Conservation (phyloP, 2,113 vertebrate species). For the Meles meles region DNA sequence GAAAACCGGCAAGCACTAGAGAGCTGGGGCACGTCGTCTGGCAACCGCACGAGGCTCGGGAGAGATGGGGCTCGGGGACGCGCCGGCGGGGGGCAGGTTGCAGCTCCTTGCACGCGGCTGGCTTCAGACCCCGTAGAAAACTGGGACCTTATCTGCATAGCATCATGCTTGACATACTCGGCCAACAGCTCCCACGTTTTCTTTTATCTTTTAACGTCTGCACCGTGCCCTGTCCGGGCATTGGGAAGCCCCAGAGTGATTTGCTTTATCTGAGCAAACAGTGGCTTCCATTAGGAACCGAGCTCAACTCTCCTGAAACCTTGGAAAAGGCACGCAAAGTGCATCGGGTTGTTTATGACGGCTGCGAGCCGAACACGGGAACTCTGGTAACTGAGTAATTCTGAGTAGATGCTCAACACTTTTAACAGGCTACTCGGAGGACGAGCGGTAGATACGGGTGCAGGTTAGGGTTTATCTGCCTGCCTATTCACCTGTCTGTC, state of each 20-base stretch:
- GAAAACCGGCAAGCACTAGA: slow-evolving; percentile 27
- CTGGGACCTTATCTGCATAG: slow-evolving; percentile 81
- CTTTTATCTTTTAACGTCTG: slow-evolving; percentile 78
- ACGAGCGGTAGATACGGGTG: rapidly evolving
- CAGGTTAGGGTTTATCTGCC: neutral
- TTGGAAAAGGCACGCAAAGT: slow-evolving; percentile 81
- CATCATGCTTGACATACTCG: slow-evolving; percentile 62
- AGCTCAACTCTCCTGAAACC: slow-evolving; percentile 79
- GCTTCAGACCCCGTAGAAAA: slow-evolving; percentile 69
- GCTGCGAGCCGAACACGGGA: slow-evolving; percentile 31
- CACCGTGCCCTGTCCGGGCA: slow-evolving; percentile 57
- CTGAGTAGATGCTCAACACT: neutral
- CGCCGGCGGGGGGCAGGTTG: slow-evolving; percentile 51
- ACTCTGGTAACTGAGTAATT: neutral
- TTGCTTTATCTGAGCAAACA: slow-evolving; percentile 86
- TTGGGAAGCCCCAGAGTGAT: slow-evolving; percentile 67
- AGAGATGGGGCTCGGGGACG: slow-evolving; percentile 63
- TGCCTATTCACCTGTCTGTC: neutral
- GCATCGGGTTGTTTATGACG: slow-evolving; percentile 61
- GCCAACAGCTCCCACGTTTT: slow-evolving; percentile 65
- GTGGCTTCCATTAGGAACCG: slow-evolving; percentile 77
- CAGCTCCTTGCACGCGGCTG: slow-evolving; percentile 60
- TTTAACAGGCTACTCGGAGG: neutral
- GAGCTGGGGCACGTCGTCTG: slow-evolving; percentile 70
- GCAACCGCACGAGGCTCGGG: slow-evolving; percentile 76